A percentile compares a stretch with the other conserved stretches of the same genome.
Conservation (phyloP, 92 coral and sea anemone genomes). For the Phenganax marumi region DNA sequence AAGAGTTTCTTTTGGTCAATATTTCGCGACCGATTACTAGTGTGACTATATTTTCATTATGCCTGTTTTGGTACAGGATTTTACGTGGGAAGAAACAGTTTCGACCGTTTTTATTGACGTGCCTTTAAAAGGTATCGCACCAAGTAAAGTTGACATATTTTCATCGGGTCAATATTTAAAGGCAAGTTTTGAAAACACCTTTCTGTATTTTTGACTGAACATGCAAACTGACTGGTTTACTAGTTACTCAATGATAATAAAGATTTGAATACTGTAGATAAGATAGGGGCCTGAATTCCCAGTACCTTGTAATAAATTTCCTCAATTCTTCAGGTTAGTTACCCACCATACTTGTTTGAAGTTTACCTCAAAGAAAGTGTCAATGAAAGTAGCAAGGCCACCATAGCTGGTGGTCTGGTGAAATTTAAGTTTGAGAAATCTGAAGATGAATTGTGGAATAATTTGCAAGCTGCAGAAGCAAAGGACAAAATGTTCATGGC, state of each 20-base stretch:
- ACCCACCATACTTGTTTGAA: conserved; percentile 95
- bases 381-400: conserved; percentile 76
- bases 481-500: conserved; percentile 82
- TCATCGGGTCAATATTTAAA: conserved; percentile 86
- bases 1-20: conserved; percentile 2
- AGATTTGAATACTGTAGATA: too few species aligned
- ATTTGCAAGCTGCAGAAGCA: conserved; percentile 66
- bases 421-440: conserved; percentile 72
- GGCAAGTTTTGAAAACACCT: conserved; percentile 44
- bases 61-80: conserved; percentile 94
- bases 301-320: neutral
- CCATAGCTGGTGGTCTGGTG: conserved; percentile 74
- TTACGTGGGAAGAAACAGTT: conserved; percentile 84
- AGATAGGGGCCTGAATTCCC: too few species aligned
- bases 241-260: too few species aligned
- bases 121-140: conserved; percentile 83
- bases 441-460: conserved; percentile 71
- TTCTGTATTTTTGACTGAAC: neutral
- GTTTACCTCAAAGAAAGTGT: conserved; percentile 75
- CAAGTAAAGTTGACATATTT: conserved; percentile 81
- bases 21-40: neutral
- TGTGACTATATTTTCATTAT: conserved; percentile 38
- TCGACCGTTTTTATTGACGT: conserved; percentile 71
- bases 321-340: conserved; percentile 66
- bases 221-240: neutral